phyloP scores from a whole-genome alignment of 1,140 invertebrate species.

The Drosophila eugracilis region DNA sequence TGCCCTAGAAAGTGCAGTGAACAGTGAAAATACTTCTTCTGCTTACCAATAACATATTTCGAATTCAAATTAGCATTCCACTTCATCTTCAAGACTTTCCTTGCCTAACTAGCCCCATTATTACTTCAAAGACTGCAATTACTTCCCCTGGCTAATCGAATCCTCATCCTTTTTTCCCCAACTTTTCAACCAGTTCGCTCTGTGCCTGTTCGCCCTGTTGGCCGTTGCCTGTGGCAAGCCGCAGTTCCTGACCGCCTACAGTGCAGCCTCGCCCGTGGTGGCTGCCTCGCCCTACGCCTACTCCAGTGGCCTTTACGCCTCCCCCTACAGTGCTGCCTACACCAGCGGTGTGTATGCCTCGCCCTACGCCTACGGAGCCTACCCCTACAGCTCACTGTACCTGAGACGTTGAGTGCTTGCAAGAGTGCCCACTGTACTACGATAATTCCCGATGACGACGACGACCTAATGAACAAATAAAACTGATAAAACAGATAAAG shows the following conservation, averaged over 20 bases:
- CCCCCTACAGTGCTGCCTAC: slow-evolving; percentile 64
- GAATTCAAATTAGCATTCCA: not conserved
- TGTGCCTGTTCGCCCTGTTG: slow-evolving; percentile 73
- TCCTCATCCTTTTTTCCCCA: not conserved
- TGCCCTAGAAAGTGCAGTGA: too few species aligned
- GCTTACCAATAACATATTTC: too few species aligned
- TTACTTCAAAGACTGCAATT: slow-evolving; percentile 4
- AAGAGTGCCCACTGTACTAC: slow-evolving; percentile 33
- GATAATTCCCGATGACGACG: slow-evolving; percentile 31
- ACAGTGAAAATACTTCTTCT: too few species aligned
- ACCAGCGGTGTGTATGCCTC: slow-evolving; percentile 69
- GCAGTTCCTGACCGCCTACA: slow-evolving; percentile 68
- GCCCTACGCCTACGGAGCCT: slow-evolving; percentile 59
- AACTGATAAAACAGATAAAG: slow-evolving; percentile 42
- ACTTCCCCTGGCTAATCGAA: slow-evolving; percentile 3
- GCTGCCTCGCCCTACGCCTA: slow-evolving; percentile 73
- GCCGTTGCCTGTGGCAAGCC: slow-evolving; percentile 77
- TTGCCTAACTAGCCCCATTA: not conserved
- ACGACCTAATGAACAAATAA: slow-evolving; percentile 60
- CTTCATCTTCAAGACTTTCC: not conserved
- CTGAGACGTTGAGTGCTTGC: slow-evolving; percentile 53
- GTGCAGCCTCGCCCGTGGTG: slow-evolving; percentile 54
- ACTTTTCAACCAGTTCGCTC: slow-evolving; percentile 57
- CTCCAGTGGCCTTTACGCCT: slow-evolving; percentile 61
- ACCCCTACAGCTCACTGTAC: slow-evolving; percentile 71